Evolutionary conservation across 2,888 invertebrate genomes (phyloP), one percentile per base, ranked within the genome.

Genomic region (Caenorhabditis doughertyi): DNA sequence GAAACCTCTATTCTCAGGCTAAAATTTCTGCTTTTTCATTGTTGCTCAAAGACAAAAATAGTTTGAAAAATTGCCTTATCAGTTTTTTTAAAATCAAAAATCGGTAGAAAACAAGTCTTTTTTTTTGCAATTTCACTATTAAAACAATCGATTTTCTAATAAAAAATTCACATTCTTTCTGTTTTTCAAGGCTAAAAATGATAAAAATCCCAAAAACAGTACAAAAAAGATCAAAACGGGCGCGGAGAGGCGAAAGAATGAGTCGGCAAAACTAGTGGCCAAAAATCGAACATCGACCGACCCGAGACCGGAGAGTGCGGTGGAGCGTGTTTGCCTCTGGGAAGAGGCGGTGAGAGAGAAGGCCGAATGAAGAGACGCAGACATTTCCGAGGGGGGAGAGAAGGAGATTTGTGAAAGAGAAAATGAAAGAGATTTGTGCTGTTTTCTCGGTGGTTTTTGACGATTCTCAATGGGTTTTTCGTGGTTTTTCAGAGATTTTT

Each of bases 271-370:
- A 42, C 60, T 65, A 72, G 76, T 77, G 83, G 76, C 83, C 77
- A 83, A 83, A 83, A 79, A 83, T 74, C 83, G 83, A 83, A 73
- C 58, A 79, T 76, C 83, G 83, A 53, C 73, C 79, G 64, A 65
- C 18, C 25, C 23, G 65, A 73, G 83, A 80, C 74, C 73, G 13
- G 44, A 55, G 35, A 42, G 73, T 68, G 60, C 79, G 32, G 44
- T 74, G 68, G 83, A 60, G 83, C 83, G 83, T 55, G 39, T 58
- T 83, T 83, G 53, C 65, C 8, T 29, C 5, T n/a, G n/a, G 65
- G 32, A 0, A 21, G 56, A 11, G 27, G 16, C 2, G 23, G 23
- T 9, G 60, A 62, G 60, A 62, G 42, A 62, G 44, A 2, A 8
- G 25, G 9, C n/a, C 11, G n/a, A 44, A 44, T 7, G 8, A 5